Base-by-base conservation (phyloP, 2,888 invertebrate species). In the Drosophila koepferae region DNA sequence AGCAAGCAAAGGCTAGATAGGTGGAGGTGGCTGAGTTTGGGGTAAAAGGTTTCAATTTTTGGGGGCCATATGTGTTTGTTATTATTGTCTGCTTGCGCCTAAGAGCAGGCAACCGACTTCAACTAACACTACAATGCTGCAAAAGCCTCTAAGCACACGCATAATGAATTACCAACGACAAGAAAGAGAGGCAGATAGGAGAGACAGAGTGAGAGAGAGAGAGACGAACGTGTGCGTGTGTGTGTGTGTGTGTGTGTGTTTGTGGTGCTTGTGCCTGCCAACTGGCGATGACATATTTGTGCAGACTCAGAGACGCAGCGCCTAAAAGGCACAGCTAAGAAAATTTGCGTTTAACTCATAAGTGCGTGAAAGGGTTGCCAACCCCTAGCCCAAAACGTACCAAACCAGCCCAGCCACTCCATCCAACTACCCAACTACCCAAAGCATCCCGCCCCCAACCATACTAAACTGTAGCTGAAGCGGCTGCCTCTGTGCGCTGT, bases 271-370 rank as follows among this genome's bases (percentile, higher is more conserved):
- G 43, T 66, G 73, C 73, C 74, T 74, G 77, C 80, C 75, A 64
- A 81, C 86, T 88, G 86, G 74, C 81, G 88, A 79, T 90, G 91
- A 91, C 90, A 90, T 90, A 92, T 91, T 91, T 89, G 91, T 87
- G 82, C 78, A 90, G 91, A 90, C 90, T 44, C 68, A 53, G 74
- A 77, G 46, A 48, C 67, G 28, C 44, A 60, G 89, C 81, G 83
- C 91, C 91, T 91, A 90, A 90, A 87, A 91, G 84, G 76, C 90
- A 90, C 90, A 90, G 90, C 84, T 85, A 89, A 91, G 91, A 90
- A 91, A 90, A 88, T 91, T 90, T 90, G 77, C 83, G 89, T 90
- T 89, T 90, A 82, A 90, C 81, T 90, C 91, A 86, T 90, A 90
- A 90, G 91, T 86, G 90, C 86, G 91, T 86, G 70, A 90, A 86